A percentile compares a stretch with the other conserved stretches of the same genome.
Conservation (phyloP, 1,140 invertebrate genomes). For the Temnothorax nylanderi region DNA sequence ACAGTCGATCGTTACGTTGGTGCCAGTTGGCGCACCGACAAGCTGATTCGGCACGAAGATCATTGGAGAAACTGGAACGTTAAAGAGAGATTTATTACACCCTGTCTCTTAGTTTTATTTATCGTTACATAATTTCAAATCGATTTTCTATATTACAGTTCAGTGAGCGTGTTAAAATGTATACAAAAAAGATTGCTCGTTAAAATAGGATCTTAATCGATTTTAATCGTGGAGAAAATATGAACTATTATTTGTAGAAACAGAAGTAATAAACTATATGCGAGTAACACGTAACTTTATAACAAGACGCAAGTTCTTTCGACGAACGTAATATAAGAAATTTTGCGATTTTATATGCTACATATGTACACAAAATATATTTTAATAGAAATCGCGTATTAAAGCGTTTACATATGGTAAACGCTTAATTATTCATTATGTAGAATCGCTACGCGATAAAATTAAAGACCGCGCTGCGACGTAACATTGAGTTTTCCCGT, state of each 20-base stretch:
- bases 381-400: not conserved
- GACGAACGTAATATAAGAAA: not conserved
- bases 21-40: constrained; percentile 94
- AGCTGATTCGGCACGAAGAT: constrained; percentile 97
- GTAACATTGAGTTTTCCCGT: constrained; percentile 21
- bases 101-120: not conserved
- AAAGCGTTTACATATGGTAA: not conserved
- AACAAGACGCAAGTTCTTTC: not conserved
- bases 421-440: not conserved
- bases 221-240: constrained; percentile 5
- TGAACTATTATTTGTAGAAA: not conserved
- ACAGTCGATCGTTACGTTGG: constrained; percentile 96
- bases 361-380: not conserved
- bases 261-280: not conserved
- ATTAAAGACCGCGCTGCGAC: constrained; percentile 9
- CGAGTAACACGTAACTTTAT: not conserved
- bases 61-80: constrained; percentile 93
- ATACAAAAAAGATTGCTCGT: not conserved
- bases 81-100: constrained; percentile 13
- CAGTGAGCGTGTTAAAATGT: constrained; percentile 33
- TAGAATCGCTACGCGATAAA: constrained; percentile 1
- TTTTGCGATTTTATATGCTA: not conserved
- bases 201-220: not conserved
- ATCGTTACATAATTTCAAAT: not conserved
- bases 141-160: not conserved